Conservation (phyloP, 2,888 invertebrate species). For the Thymelicus acteon region DNA sequence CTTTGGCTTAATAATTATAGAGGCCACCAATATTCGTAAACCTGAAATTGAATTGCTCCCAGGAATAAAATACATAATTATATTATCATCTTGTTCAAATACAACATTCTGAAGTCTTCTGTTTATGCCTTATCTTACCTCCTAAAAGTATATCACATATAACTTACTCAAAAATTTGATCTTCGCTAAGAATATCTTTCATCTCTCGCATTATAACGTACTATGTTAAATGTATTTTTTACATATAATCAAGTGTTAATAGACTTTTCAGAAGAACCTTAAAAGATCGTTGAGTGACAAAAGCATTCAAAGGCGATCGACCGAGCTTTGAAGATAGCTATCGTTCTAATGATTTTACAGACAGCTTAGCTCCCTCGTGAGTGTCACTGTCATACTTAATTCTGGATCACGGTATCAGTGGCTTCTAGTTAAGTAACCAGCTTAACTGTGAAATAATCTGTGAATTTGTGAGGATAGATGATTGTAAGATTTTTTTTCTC, state of each 20-base stretch:
- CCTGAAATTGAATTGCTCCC: too few species aligned
- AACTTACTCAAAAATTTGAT: neutral
- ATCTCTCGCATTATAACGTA: neutral
- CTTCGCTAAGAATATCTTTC: neutral
- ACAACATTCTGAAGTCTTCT: too few species aligned
- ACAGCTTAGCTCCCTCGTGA: neutral
- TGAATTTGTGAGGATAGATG: too few species aligned
- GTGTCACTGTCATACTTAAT: neutral
- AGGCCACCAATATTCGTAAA: too few species aligned
- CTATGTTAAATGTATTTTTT: neutral
- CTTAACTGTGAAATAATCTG: neutral
- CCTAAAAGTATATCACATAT: too few species aligned
- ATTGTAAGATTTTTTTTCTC: too few species aligned
- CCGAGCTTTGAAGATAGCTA: slow-evolving; percentile 20
- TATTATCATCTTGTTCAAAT: too few species aligned
- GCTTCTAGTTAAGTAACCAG: neutral
- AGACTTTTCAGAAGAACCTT: slow-evolving; percentile 1
- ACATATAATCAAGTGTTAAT: slow-evolving; percentile 3
- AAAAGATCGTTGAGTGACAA: slow-evolving; percentile 5
- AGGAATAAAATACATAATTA: too few species aligned
- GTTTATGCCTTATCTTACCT: too few species aligned
- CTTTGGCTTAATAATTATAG: too few species aligned
- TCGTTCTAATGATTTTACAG: slow-evolving; percentile 14
- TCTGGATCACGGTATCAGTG: neutral
- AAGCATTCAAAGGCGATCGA: slow-evolving; percentile 21